Evolutionary conservation across 2,888 invertebrate genomes (phyloP).

Genomic region (Oeneis ivallda): DNA sequence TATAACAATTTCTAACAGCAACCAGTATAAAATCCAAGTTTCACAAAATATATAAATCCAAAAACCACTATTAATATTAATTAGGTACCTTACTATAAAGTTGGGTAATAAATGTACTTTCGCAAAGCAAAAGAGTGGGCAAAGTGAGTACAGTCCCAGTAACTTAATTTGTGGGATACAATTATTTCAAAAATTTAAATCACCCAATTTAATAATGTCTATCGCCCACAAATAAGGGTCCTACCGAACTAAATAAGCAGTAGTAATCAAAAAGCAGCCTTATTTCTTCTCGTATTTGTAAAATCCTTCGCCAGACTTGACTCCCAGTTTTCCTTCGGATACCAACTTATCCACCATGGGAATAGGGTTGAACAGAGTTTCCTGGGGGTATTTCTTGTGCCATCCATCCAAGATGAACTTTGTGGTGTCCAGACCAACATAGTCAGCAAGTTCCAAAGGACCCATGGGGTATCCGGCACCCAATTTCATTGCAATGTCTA

Average conservation of each 20-base stretch:
- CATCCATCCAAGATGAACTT: conserved; percentile 89
- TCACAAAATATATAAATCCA: neutral
- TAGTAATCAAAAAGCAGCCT: conserved; percentile 12
- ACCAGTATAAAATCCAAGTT: conserved; percentile 7
- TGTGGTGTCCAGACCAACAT: conserved; percentile 90
- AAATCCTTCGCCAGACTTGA: conserved; percentile 92
- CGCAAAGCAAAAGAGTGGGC: neutral
- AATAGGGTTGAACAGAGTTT: conserved; percentile 71
- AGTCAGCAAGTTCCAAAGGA: conserved; percentile 91
- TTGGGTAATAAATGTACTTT: neutral
- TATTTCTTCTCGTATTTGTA: conserved; percentile 84
- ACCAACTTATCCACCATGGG: conserved; percentile 85
- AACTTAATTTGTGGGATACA: neutral
- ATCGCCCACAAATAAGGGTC: neutral
- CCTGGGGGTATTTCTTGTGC: conserved; percentile 80
- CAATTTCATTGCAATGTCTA: conserved; percentile 94
- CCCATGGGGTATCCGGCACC: conserved; percentile 96
- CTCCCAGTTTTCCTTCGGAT: conserved; percentile 89
- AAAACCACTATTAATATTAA: neutral
- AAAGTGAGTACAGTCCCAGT: neutral
- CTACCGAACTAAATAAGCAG: neutral
- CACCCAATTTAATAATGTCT: neutral
- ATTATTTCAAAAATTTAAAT: too few species aligned
- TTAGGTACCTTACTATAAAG: neutral
- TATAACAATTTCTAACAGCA: conserved; percentile 4